Percentiles rank a stretch among this genome's conserved stretches.
Conservation (phyloP, 1,140 invertebrate species). For the Centruroides sculpturatus region DNA sequence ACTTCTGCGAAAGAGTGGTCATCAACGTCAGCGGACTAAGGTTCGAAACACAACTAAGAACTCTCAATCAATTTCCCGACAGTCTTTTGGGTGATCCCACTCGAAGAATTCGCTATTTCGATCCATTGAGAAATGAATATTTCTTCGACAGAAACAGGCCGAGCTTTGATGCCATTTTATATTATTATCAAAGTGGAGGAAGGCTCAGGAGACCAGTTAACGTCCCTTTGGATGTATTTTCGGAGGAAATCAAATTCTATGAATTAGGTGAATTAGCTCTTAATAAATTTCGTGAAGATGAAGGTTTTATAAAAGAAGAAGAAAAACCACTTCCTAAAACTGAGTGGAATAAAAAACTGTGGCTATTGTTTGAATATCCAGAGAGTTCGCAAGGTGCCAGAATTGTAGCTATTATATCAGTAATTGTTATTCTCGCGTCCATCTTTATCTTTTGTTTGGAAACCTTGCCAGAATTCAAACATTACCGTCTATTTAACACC, state of each 20-base stretch:
- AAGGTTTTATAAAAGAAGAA: conserved; percentile 47
- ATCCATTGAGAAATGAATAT: conserved; percentile 96
- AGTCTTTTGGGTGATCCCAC: conserved; percentile 65
- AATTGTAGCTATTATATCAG: conserved; percentile 97
- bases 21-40: conserved; percentile 97
- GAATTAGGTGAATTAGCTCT: conserved; percentile 93
- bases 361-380: conserved; percentile 98
- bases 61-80: conserved; percentile 96
- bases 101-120: conserved; percentile 55
- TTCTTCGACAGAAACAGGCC: conserved; percentile 99
- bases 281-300: conserved; percentile 76
- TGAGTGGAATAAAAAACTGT: conserved; percentile 86
- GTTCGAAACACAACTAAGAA: conserved; percentile 96
- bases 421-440: conserved; percentile 95
- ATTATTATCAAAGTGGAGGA: conserved; percentile 98
- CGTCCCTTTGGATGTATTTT: conserved; percentile 95
- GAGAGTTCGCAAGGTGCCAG: conserved; percentile 97
- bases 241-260: conserved; percentile 98
- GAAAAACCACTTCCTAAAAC: conserved; percentile 88
- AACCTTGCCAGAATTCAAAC: conserved; percentile 97
- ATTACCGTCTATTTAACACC: conserved; percentile 94
- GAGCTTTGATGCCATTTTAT: conserved; percentile 95
- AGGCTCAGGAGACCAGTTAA: conserved; percentile 90
- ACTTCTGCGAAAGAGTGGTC: conserved; percentile 91
- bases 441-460: conserved; percentile 99